Conservation (phyloP, 2,888 invertebrate genomes). For the Drosophila lutescens region DNA sequence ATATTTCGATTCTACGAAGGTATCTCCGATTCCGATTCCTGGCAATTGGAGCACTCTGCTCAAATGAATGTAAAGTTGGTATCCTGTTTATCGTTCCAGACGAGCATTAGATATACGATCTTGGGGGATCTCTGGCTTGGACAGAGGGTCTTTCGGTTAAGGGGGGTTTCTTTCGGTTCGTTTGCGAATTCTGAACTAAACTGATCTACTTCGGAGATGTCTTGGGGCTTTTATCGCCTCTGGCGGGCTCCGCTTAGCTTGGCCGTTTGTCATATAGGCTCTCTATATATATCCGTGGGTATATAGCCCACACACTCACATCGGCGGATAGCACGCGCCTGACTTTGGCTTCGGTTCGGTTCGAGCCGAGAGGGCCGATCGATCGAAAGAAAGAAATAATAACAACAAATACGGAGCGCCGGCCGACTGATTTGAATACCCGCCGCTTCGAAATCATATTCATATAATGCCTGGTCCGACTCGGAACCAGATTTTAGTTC, state of each 20-base stretch:
- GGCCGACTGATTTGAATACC: slow-evolving; percentile 66
- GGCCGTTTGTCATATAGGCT: slow-evolving; percentile 43
- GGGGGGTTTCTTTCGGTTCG: slow-evolving; percentile 24
- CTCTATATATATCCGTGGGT: slow-evolving; percentile 22
- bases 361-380: slow-evolving; percentile 45
- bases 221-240: slow-evolving; percentile 82
- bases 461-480: slow-evolving; percentile 32
- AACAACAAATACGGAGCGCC: slow-evolving; percentile 25
- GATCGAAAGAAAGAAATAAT: slow-evolving; percentile 29
- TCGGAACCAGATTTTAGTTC: slow-evolving; percentile 61
- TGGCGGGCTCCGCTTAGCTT: slow-evolving; percentile 52
- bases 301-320: slow-evolving; percentile 34
- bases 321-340: slow-evolving; percentile 54
- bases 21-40: slow-evolving; percentile 1
- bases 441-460: slow-evolving; percentile 45
- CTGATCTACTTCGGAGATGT: slow-evolving; percentile 79
- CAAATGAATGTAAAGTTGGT: slow-evolving; percentile 75
- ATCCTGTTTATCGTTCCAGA: slow-evolving; percentile 81
- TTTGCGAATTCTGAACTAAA: slow-evolving; percentile 76
- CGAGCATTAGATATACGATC: slow-evolving; percentile 62
- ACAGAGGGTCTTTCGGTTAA: neutral
- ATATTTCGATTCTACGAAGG: neutral
- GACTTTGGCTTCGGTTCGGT: slow-evolving; percentile 40
- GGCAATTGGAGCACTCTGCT: slow-evolving; percentile 28
- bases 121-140: neutral